Percentiles rank a stretch among this genome's conserved stretches.
Evolutionary conservation across 2,797 vertebrate species (phyloP).

Genomic region (Tapirus indicus): DNA sequence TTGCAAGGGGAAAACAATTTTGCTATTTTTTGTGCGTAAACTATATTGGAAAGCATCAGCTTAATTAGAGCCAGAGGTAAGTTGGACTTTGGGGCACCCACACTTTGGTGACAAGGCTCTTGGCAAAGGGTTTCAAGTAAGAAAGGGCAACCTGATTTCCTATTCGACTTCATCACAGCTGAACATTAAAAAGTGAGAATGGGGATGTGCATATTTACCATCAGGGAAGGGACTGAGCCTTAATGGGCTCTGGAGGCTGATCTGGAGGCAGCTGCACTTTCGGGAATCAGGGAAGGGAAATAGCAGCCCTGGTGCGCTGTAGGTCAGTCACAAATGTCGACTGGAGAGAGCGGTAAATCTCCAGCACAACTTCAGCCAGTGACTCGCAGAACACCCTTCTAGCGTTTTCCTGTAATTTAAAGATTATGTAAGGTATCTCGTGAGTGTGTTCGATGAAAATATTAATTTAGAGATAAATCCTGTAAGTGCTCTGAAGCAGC

Average conservation of each 20-base stretch:
- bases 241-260: slow-evolving; percentile 87
- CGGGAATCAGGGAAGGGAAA: slow-evolving; percentile 89
- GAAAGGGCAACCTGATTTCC: slow-evolving; percentile 77
- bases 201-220: slow-evolving; percentile 86
- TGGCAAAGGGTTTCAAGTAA: slow-evolving; percentile 47
- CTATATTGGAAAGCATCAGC: slow-evolving; percentile 46
- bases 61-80: slow-evolving; percentile 72
- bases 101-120: slow-evolving; percentile 2
- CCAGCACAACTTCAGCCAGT: slow-evolving; percentile 82
- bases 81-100: slow-evolving; percentile 65
- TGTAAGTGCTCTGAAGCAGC: slow-evolving; percentile 84
- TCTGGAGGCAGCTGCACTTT: slow-evolving; percentile 89
- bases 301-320: slow-evolving; percentile 86
- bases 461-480: slow-evolving; percentile 91
- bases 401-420: slow-evolving; percentile 88
- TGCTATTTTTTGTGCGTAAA: slow-evolving; percentile 57
- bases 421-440: slow-evolving; percentile 88
- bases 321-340: slow-evolving; percentile 89
- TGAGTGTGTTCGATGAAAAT: slow-evolving; percentile 87
- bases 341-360: slow-evolving; percentile 88
- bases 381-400: slow-evolving; percentile 84
- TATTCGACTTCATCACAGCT: slow-evolving; percentile 79
- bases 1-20: slow-evolving; percentile 77
- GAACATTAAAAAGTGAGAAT: slow-evolving; percentile 80
- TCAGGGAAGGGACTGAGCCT: slow-evolving; percentile 82